A percentile compares a stretch with the other conserved stretches of the same genome.
Conservation (phyloP, 2,113 vertebrate genomes). For the Pseudorasbora parva region DNA sequence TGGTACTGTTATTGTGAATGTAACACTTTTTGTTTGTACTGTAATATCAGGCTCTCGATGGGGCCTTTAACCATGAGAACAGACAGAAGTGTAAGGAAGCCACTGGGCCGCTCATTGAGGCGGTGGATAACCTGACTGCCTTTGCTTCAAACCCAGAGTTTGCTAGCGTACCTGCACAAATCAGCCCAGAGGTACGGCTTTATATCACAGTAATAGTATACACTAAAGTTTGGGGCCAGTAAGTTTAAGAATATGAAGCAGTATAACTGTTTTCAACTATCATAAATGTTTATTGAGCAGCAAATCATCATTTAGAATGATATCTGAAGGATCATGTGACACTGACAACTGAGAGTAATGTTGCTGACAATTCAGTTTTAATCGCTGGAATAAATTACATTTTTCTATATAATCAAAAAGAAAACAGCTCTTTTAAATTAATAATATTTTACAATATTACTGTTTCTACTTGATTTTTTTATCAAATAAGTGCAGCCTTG, state of each 20-base stretch:
- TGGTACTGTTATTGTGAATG: not conserved
- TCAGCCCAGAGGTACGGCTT: constrained; percentile 87
- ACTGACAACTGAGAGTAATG: not conserved
- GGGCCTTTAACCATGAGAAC: constrained; percentile 92
- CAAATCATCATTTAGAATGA: not conserved
- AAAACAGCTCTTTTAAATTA: not conserved
- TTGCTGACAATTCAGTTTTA: not conserved
- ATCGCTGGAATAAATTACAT: not conserved
- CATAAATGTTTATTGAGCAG: no score
- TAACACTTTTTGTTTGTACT: not conserved
- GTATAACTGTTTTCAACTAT: no score
- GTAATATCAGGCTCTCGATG: constrained; percentile 85
- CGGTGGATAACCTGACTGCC: constrained; percentile 94
- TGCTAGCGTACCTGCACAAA: constrained; percentile 91
- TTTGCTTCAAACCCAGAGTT: constrained; percentile 97
- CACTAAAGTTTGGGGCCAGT: no score
- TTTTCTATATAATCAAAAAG: not conserved
- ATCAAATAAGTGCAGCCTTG: not conserved
- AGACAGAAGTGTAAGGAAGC: constrained; percentile 89
- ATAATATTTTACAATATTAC: not conserved
- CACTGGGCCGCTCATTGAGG: constrained; percentile 91
- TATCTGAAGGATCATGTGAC: not conserved
- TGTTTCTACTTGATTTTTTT: not conserved
- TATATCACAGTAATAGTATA: not conserved
- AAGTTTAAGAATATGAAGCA: no score